A percentile compares a stretch with the other conserved stretches of the same genome.
phyloP scores from a whole-genome alignment of 2,797 vertebrate species.

The Gymnodraco acuticeps region DNA sequence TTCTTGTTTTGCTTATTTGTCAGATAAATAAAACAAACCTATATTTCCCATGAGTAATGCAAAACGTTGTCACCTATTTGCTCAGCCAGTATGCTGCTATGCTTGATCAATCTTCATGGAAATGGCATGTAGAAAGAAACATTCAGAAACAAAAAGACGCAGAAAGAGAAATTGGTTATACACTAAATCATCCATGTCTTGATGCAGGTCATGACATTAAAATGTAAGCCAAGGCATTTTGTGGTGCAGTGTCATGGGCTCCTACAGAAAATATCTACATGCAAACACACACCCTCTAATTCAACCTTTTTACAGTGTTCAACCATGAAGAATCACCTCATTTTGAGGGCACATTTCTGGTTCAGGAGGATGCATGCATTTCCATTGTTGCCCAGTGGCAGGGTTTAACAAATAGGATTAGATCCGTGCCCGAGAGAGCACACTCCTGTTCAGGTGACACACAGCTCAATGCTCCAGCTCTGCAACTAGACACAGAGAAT shows the following conservation, averaged over 20 bases:
- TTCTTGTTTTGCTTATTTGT: slow-evolving; percentile 68
- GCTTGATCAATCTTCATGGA: slow-evolving; percentile 53
- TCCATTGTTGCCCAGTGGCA: slow-evolving; percentile 75
- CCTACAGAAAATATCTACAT: slow-evolving; percentile 25
- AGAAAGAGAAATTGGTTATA: slow-evolving; percentile 1
- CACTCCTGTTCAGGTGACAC: slow-evolving; percentile 75
- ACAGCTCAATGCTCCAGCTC: slow-evolving; percentile 48
- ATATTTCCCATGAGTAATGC: slow-evolving; percentile 67
- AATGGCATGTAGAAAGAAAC: slow-evolving; percentile 29
- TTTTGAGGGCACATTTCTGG: slow-evolving; percentile 60
- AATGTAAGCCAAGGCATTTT: slow-evolving; percentile 21
- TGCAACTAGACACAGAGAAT: slow-evolving; percentile 76
- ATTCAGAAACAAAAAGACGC: slow-evolving; percentile 32
- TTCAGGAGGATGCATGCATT: slow-evolving; percentile 68
- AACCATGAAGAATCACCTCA: slow-evolving; percentile 69
- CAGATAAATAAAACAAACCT: slow-evolving; percentile 71
- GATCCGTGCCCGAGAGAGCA: slow-evolving; percentile 68
- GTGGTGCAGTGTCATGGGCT: slow-evolving; percentile 11
- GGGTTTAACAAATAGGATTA: slow-evolving; percentile 85
- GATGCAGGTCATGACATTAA: slow-evolving; percentile 36
- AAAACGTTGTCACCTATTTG: slow-evolving; percentile 64
- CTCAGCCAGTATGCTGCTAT: slow-evolving; percentile 59
- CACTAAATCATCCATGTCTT: slow-evolving; percentile 11
- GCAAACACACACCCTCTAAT: slow-evolving; percentile 27
- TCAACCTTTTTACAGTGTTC: slow-evolving; percentile 59